Evolutionary conservation across 2,797 vertebrate species (phyloP), one percentile per base, ranked within the genome.

Genomic region (Emydoidea blandingii): DNA sequence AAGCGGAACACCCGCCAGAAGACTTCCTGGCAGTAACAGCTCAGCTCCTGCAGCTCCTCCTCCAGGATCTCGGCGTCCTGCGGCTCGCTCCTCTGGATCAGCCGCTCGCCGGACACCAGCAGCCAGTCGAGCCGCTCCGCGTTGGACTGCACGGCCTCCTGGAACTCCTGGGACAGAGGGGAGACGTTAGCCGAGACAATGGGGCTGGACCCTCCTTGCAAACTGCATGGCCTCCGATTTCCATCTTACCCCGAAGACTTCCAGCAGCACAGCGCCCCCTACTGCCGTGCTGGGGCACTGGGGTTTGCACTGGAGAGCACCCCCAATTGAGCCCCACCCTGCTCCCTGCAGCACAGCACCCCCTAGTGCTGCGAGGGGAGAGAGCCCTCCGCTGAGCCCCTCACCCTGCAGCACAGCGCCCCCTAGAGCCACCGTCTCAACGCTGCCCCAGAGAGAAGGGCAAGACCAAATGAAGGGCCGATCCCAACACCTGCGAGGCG

Each of bases 1-100:
- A 98, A 98, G 3, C 93, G 96, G 76, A 97, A 98, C 34, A 99
- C 98, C 79, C 98, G 97, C 88, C 86, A 94, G 93, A 99, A 98
- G 47, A 99, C 97, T 5, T 96, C 97, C 81, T 97, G 97, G 96
- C 98, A 98, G 96, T 97, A 97, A 2, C 96, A 89, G 84, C 98
- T 97, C 52, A 99, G 98, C 68, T 98, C 98, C 95, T 97, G 97
- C 93, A 99, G 97, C n/a, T 96, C 96, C 81, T 91, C 92, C 94
- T 99, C 98, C 2, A 99, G 85, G 1, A 86, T 95, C 74, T 97
- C 98, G 1, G 97, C 98, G 31, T 99, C 98, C 2, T 81, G 78
- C 1, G 98, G 89, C 53, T 98, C 97, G 59, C 98, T 98, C 86
- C 88, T 96, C 92, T 98, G 98, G n/a, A 98, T 98, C 97, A 99